Percentiles rank a stretch among this genome's conserved stretches.
Evolutionary conservation across 1,140 invertebrate genomes (phyloP).

Genomic region (Eriocheir sinensis): DNA sequence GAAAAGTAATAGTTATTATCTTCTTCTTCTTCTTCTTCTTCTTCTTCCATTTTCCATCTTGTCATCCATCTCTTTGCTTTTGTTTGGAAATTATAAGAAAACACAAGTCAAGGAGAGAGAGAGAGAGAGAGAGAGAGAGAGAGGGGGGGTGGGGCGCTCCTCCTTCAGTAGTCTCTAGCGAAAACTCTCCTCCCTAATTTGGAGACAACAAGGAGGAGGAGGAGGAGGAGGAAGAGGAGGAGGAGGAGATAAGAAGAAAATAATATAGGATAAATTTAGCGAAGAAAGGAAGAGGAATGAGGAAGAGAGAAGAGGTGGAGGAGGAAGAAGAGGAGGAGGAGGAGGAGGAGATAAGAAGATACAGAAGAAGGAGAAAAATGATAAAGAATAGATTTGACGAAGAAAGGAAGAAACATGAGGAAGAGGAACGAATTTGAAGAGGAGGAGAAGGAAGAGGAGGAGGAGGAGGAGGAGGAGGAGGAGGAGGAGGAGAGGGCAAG

Average conservation of each 20-base stretch:
- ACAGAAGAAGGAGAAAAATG: not conserved
- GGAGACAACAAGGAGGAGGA: not conserved
- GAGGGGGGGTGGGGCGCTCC: not conserved
- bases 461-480: not conserved
- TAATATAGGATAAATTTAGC: not conserved
- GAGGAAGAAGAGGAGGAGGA: not conserved
- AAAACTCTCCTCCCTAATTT: slow-evolving; percentile 38
- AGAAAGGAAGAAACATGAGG: no score
- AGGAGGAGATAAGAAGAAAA: not conserved
- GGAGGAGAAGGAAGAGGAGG: no score
- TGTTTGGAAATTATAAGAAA: slow-evolving; percentile 26
- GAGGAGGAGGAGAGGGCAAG: not conserved
- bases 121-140: slow-evolving; percentile 36
- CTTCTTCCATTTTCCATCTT: no score
- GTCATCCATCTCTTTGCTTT: not conserved
- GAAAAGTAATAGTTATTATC: not conserved
- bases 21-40: not conserved
- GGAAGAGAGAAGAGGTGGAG: not conserved
- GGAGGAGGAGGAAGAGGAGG: not conserved
- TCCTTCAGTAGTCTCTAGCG: not conserved
- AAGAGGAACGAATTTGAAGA: no score
- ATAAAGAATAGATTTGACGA: not conserved
- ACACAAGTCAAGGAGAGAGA: not conserved
- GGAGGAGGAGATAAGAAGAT: not conserved
- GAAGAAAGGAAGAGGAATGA: not conserved